Percentiles rank a stretch among this genome's conserved stretches.
Evolutionary conservation across 2,888 invertebrate genomes (phyloP).

Genomic region (Torymus aiolomorphi): DNA sequence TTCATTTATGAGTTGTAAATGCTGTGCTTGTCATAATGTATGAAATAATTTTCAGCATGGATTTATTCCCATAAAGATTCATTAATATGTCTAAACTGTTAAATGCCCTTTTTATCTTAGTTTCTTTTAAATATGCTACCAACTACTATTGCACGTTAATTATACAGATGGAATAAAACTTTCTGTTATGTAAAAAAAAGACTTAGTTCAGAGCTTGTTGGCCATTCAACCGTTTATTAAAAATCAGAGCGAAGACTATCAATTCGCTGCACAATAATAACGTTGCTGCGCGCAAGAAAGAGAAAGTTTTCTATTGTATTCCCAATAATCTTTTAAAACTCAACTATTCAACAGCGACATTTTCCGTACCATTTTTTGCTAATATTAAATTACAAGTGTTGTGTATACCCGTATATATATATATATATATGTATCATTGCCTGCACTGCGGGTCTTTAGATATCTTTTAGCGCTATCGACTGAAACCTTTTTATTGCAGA

Average conservation of each 20-base stretch:
- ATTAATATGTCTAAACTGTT: too few species aligned
- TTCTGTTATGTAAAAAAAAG: constrained; percentile 12
- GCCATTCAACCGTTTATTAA: constrained; percentile 38
- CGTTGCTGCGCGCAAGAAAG: constrained; percentile 30
- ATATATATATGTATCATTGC: background rate
- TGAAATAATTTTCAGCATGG: too few species aligned
- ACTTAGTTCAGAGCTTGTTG: constrained; percentile 16
- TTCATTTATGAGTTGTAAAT: too few species aligned
- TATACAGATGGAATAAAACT: background rate
- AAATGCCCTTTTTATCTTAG: too few species aligned
- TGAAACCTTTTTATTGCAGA: background rate
- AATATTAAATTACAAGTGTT: background rate
- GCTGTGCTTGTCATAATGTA: too few species aligned
- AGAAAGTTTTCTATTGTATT: constrained; percentile 46
- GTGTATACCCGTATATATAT: too few species aligned
- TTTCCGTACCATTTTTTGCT: background rate
- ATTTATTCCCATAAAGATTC: too few species aligned
- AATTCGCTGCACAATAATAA: constrained; percentile 47
- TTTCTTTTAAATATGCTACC: too few species aligned
- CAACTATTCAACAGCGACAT: background rate
- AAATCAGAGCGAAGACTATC: constrained; percentile 31
- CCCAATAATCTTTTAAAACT: constrained; percentile 24
- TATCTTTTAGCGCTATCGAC: background rate
- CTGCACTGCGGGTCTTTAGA: background rate
- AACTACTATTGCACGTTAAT: background rate